These are phyloP conservation scores for Poliocrania exsul DNA, from an alignment of 2,797 vertebrate species.

Conservation along the genomic window DNA sequence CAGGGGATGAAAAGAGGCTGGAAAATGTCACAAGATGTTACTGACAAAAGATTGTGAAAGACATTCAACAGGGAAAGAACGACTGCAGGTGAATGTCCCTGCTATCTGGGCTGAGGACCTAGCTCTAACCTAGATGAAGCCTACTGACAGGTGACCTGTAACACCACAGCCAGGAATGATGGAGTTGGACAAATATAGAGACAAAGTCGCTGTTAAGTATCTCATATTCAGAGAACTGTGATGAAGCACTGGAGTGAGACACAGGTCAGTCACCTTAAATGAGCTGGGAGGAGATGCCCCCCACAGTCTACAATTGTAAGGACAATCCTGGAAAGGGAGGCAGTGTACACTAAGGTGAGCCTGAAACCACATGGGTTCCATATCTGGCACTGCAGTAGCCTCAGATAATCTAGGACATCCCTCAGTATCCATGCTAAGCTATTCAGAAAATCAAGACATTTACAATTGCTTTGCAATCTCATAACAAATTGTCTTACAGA, in stretches of 20 bases:
- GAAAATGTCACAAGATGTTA: background rate
- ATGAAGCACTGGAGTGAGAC: background rate
- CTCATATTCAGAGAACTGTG: background rate
- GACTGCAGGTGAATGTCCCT: background rate
- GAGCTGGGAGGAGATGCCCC: background rate
- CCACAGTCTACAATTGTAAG: background rate
- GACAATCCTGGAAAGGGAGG: background rate
- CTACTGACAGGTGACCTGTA: background rate
- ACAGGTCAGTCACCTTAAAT: background rate
- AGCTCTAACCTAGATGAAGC: background rate
- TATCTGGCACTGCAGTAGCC: background rate
- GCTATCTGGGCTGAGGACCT: background rate
- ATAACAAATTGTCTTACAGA: background rate
- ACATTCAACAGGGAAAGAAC: background rate
- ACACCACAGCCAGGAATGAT: background rate
- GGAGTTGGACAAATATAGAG: background rate
- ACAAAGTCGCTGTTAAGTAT: background rate
- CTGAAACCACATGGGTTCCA: background rate
- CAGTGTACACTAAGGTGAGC: background rate
- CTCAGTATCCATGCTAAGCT: background rate
- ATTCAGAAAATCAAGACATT: background rate
- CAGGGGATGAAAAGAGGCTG: background rate
- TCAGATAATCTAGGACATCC: background rate
- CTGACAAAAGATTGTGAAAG: background rate
- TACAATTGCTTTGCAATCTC: background rate